Evolutionary conservation across 2,113 vertebrate species (phyloP).

Genomic region (Tupaia tana): DNA sequence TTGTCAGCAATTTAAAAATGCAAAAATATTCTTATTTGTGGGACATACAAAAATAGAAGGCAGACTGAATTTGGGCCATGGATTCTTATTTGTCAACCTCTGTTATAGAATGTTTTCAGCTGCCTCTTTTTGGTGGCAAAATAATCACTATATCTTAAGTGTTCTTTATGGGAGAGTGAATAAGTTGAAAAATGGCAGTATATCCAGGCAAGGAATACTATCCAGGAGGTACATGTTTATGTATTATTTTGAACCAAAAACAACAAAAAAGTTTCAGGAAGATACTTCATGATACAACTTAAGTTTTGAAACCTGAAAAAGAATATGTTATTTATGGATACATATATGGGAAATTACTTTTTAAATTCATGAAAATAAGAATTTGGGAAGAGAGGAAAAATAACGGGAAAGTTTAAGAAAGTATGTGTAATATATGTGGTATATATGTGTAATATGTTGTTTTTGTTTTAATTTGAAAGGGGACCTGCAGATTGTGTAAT

Average conservation of each 20-base stretch:
- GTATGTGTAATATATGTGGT: neutral
- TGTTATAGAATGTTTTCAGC: neutral
- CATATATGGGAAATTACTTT: neutral
- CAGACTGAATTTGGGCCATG: neutral
- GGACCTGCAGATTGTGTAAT: too few relatives aligned
- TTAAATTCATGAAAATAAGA: neutral
- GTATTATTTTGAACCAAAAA: neutral
- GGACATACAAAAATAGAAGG: neutral
- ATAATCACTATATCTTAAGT: neutral
- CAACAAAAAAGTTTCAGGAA: neutral
- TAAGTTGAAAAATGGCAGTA: neutral
- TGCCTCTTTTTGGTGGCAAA: neutral
- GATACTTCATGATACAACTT: neutral
- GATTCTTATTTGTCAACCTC: neutral
- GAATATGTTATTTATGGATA: neutral
- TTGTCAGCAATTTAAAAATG: neutral
- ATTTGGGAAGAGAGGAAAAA: constrained; percentile 2
- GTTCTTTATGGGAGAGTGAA: neutral
- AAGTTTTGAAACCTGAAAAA: neutral
- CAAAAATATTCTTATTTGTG: neutral
- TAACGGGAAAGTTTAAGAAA: neutral
- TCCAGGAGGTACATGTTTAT: neutral
- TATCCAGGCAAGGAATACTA: neutral
- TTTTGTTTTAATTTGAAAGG: neutral
- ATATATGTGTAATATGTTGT: neutral